Evolutionary conservation across 2,113 vertebrate species (phyloP), one percentile per base, ranked within the genome.

Genomic region (Tachycineta bicolor): DNA sequence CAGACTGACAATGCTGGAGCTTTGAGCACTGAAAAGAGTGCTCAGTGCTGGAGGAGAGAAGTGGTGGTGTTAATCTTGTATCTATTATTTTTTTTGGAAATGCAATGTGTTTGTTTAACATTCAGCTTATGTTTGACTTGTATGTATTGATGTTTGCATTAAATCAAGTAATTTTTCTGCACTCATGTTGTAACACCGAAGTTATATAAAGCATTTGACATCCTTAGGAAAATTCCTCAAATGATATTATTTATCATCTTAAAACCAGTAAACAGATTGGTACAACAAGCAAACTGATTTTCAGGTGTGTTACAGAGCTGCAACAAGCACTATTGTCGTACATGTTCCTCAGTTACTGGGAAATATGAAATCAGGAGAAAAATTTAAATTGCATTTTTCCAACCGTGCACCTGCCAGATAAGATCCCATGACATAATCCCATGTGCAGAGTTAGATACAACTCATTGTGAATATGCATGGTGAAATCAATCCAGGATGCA

Each of bases 81-180:
- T 71, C 83, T 83, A 2, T 50, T 26, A 50, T 83, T 88, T 0
- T 0, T 1, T 74, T 74, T 74, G 73, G 69, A 91, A 59, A 39
- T 87, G 33, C 28, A 79, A 59, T 76, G 44, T 6, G 1, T 83
- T 84, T 93, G 60, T 92, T 95, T 82, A 92, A 59, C 9, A n/a
- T 87, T 84, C 69, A 68, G 58, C n/a, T 81, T 94, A 33, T 87
- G 83, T 87, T 94, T 95, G 53, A 53, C 74, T 96, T 81, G 24
- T 58, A 46, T 92, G 80, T 95, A 89, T 84, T 96, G 83, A 87
- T 84, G 77, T 91, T 95, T 91, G 33, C 58, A 53, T 87, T 91
- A 92, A 91, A 91, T 71, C 11, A 37, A 73, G 41, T 58, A 10
- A n/a, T 89, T 91, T 92, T 93, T 76, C 50, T 79, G n/a, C n/a